A percentile compares a stretch with the other conserved stretches of the same genome.
phyloP scores from a whole-genome alignment of 2,113 vertebrate species.

The Cathartes aura region DNA sequence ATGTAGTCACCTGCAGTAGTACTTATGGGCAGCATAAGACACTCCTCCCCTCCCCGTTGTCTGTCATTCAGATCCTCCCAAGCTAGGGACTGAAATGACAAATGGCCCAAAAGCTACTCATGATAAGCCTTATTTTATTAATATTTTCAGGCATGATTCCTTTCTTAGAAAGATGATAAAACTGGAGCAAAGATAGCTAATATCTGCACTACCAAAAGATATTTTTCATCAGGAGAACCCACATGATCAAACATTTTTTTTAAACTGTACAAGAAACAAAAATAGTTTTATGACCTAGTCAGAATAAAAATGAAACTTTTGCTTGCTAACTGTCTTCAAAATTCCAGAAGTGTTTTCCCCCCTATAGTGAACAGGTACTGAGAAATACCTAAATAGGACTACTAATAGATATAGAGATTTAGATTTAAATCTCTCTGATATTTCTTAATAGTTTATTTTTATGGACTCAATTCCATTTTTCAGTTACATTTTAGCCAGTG shows the following conservation, averaged over 20 bases:
- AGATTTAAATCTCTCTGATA: not conserved
- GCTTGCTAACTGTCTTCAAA: not conserved
- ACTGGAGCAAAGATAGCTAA: not conserved
- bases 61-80: not conserved
- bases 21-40: not conserved
- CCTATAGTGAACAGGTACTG: not conserved
- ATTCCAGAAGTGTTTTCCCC: not conserved
- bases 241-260: not conserved
- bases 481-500: not conserved
- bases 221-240: not conserved
- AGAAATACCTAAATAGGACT: not conserved
- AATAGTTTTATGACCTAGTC: not conserved
- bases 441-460: not conserved
- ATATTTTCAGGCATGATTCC: slow-evolving; percentile 18
- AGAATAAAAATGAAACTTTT: not conserved
- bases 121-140: slow-evolving; percentile 54
- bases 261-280: not conserved
- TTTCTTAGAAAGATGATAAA: not conserved
- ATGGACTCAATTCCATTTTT: not conserved
- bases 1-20: not conserved
- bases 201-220: not conserved
- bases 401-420: not conserved
- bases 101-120: not conserved
- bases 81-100: not conserved
- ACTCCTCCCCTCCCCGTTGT: not conserved